phyloP scores from a whole-genome alignment of 2,888 invertebrate genomes.

The Megamerina dolium region DNA sequence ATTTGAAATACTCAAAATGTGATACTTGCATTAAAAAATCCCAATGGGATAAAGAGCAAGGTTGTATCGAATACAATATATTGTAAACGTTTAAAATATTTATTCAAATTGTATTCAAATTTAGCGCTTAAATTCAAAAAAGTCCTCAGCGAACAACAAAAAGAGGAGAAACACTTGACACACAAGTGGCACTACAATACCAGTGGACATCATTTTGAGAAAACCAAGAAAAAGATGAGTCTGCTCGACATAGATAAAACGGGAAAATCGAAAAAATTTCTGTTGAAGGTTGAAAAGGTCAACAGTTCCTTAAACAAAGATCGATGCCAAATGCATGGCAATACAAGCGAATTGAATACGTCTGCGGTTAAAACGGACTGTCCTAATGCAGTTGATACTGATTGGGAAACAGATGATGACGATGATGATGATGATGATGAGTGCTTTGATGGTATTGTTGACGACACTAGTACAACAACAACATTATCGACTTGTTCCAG shows the following conservation, averaged over 20 bases:
- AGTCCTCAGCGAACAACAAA: conserved; percentile 28
- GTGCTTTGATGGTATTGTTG: conserved; percentile 21
- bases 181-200: background rate
- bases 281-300: conserved; percentile 20
- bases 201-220: conserved; percentile 20
- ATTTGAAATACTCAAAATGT: conserved; percentile 68
- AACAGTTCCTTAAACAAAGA: conserved; percentile 20
- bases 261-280: conserved; percentile 20
- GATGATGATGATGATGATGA: conserved; percentile 19
- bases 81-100: background rate
- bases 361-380: too few relatives aligned
- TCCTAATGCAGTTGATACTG: too few relatives aligned
- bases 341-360: conserved; percentile 4
- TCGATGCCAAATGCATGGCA: conserved; percentile 9
- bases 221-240: conserved; percentile 23
- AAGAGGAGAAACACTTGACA: conserved; percentile 23
- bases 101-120: conserved; percentile 2
- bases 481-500: conserved; percentile 36
- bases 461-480: conserved; percentile 33
- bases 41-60: conserved; percentile 68
- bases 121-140: conserved; percentile 31
- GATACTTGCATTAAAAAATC: conserved; percentile 72
- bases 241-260: conserved; percentile 18
- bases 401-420: conserved; percentile 22
- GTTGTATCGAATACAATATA: conserved; percentile 35